Conservation (phyloP, 2,888 invertebrate species). For the Athalia rosae region DNA sequence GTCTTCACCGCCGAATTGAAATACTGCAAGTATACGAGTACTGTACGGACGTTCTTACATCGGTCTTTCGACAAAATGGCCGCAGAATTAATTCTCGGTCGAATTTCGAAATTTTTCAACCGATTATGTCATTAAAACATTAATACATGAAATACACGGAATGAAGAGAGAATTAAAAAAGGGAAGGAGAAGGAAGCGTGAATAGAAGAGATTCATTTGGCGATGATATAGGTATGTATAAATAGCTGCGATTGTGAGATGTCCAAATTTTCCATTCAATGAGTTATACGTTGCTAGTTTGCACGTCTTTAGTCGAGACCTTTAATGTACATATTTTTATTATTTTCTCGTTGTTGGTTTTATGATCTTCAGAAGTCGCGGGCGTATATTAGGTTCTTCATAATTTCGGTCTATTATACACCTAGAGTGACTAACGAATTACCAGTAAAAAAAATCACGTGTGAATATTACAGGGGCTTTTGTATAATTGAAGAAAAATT, state of each 20-base stretch:
- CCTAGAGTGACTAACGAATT: too few species aligned
- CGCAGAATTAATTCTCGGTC: background rate
- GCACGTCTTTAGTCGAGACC: too few species aligned
- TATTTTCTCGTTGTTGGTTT: too few species aligned
- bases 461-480: too few species aligned
- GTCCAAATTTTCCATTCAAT: background rate
- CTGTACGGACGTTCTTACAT: background rate
- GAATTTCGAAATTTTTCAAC: background rate
- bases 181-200: background rate
- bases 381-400: too few species aligned
- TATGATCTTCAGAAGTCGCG: too few species aligned
- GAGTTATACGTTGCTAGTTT: background rate
- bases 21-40: background rate
- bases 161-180: background rate
- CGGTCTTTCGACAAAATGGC: background rate
- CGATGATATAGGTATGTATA: conserved; percentile 8
- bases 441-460: too few species aligned
- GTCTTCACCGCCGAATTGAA: background rate
- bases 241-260: background rate
- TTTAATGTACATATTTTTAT: too few species aligned
- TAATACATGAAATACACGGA: too few species aligned
- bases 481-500: too few species aligned
- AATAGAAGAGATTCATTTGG: conserved; percentile 15
- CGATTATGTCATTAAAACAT: background rate
- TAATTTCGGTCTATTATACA: too few species aligned